Conservation (phyloP, 2,113 vertebrate genomes). For the Caloenas nicobarica region DNA sequence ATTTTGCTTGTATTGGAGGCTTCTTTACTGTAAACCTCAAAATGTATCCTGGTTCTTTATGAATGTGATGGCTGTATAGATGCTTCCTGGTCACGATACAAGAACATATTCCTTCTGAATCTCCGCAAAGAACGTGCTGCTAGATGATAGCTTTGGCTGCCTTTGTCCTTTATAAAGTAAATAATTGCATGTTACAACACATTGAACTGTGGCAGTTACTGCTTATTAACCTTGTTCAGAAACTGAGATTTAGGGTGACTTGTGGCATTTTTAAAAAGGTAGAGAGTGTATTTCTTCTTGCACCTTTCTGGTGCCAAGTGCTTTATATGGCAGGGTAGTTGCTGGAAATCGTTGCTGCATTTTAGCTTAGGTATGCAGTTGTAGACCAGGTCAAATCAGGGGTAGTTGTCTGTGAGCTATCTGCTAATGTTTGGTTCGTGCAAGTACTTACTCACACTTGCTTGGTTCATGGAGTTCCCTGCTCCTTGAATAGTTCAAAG, state of each 20-base stretch:
- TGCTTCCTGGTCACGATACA: neutral
- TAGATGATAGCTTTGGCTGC: neutral
- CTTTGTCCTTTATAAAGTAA: neutral
- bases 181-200: accelerated
- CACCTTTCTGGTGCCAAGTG: neutral
- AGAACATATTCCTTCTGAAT: neutral
- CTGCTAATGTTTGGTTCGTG: neutral
- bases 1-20: neutral
- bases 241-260: neutral
- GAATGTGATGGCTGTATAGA: neutral
- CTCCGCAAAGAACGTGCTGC: neutral
- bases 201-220: neutral
- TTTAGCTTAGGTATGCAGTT: neutral
- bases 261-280: neutral
- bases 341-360: neutral
- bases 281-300: neutral
- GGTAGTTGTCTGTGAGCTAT: neutral
- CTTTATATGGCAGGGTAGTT: neutral
- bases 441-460: neutral
- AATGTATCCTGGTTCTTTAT: neutral
- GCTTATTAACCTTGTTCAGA: neutral
- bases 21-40: neutral
- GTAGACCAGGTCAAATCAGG: neutral
- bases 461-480: neutral
- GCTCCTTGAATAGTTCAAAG: neutral